Conservation (phyloP, 2,888 invertebrate genomes). For the Rosalia funebris region DNA sequence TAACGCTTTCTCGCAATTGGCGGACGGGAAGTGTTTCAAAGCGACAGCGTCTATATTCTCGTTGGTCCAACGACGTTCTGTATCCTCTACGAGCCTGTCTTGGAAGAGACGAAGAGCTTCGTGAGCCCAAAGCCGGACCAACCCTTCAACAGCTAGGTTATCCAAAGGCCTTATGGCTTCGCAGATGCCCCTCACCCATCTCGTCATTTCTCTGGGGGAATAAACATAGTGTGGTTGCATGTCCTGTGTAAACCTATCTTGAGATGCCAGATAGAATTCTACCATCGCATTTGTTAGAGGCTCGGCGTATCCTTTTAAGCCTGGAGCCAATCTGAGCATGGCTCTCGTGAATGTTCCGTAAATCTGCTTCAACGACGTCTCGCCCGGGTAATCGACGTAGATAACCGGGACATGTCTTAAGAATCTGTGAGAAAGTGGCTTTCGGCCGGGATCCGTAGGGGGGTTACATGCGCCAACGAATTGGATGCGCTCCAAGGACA, state of each 20-base stretch:
- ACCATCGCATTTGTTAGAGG: constrained; percentile 99
- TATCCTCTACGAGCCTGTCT: constrained; percentile 91
- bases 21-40: constrained; percentile 89
- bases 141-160: constrained; percentile 88
- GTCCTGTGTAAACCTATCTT: constrained; percentile 98
- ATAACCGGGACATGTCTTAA: constrained; percentile 97
- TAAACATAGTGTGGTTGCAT: constrained; percentile 99
- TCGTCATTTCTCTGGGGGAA: constrained; percentile 98
- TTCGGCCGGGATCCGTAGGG: constrained; percentile 98
- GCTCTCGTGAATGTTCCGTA: constrained; percentile 99
- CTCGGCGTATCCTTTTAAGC: constrained; percentile 92
- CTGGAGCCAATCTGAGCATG: constrained; percentile 94
- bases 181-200: constrained; percentile 99
- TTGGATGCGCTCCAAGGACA: constrained; percentile 95
- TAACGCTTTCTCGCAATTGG: constrained; percentile 79
- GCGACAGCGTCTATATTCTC: constrained; percentile 95
- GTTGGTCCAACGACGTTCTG: constrained; percentile 97
- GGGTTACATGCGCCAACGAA: constrained; percentile 99
- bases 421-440: constrained; percentile 86
- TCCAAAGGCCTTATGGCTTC: constrained; percentile 97
- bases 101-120: constrained; percentile 98
- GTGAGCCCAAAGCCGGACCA: constrained; percentile 99
- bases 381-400: constrained; percentile 99
- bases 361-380: constrained; percentile 96
- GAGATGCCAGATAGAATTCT: constrained; percentile 95